Evolutionary conservation across 2,113 vertebrate genomes (phyloP), one percentile per base, ranked within the genome.

Genomic region (Pteronura brasiliensis): DNA sequence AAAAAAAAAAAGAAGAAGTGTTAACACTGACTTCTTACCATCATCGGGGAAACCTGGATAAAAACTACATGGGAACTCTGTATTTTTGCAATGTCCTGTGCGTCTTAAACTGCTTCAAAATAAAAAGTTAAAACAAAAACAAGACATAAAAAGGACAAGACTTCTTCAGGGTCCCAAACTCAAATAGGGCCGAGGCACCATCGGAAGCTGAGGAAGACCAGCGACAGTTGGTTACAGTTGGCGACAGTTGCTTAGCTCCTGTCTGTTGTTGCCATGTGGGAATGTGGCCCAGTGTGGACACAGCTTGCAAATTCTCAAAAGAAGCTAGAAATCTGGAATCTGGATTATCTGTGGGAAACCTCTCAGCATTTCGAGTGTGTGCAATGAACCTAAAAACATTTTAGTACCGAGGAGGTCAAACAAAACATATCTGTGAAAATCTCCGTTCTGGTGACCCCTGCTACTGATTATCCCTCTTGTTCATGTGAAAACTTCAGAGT

Each of bases 11-110:
- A 34, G 80, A 92, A 3, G 6, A 76, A 52, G 44, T 52, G 11
- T 76, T 96, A 76, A 63, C 93, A 57, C 90, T 72, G 39, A 36
- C 84, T 86, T 87, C 25, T 92, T 82, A 69, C 67, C 36, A 7
- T 89, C 85, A n/a, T 11, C 44, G 47, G 47, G 77, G 77, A 90
- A 93, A 89, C 31, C 34, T 52, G 23, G 39, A 39, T 86, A n/a
- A 77, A 91, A 44, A 47, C 18, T 65, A 36, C 47, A 29, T 25
- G 42, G n/a, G 25, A 83, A 87, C 27, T n/a, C 18, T 39, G 34
- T 88, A 49, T 81, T 87, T 91, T 96, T 85, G 61, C 57, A 82
- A 84, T 44, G 91, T 82, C 79, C 71, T 96, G 13, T 92, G 84
- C 77, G 18, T 92, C 29, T 97, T 79, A 47, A 80, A 61, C 3